Evolutionary conservation across 2,888 invertebrate genomes (phyloP), one percentile per base, ranked within the genome.

Genomic region (Latheticus oryzae): DNA sequence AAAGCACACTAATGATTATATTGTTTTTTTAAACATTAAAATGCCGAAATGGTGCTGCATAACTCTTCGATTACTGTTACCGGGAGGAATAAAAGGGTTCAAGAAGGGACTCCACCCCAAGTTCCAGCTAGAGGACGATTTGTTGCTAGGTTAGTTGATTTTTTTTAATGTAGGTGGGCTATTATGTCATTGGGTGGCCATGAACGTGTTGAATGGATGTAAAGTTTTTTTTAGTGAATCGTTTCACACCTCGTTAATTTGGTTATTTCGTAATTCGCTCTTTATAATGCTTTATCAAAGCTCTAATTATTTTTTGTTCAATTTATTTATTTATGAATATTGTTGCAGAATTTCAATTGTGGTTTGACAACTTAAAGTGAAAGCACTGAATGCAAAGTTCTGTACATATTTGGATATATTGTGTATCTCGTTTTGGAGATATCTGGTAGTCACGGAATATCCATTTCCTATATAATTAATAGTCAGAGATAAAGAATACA

Each of bases 11-110:
- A 26, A 7, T 26, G 26, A 26, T 26, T 2, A 7, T 2, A 8
- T 2, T 2, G n/a, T n/a, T n/a, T n/a, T n/a, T 30, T 5, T 30
- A 24, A 16, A 37, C 5, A 30, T 37, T 51, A 51, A 51, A 26
- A 54, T 54, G 53, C 53, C 26, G 53, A 54, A 42, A 54, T 54
- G 53, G 53, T 54, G 24, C 53, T 54, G 30, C 53, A 54, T 17
- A 54, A 54, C 45, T 43, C 45, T 12, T 38, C 51, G 13, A 38
- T 51, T n/a, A 51, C 38, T 7, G 17, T 38, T 23, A 51, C 26
- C 12, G 17, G 17, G 11, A 19, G 51, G 5, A 37, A 12, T 1
- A 13, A 16, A 19, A 24, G 13, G 5, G 3, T 11, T 11, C 52
- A 42, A 11, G 43, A 30, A 13, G 23, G 16, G 15, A 7, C 16